Conservation (phyloP, 2,797 vertebrate genomes). For the Odontamblyopus rebecca region DNA sequence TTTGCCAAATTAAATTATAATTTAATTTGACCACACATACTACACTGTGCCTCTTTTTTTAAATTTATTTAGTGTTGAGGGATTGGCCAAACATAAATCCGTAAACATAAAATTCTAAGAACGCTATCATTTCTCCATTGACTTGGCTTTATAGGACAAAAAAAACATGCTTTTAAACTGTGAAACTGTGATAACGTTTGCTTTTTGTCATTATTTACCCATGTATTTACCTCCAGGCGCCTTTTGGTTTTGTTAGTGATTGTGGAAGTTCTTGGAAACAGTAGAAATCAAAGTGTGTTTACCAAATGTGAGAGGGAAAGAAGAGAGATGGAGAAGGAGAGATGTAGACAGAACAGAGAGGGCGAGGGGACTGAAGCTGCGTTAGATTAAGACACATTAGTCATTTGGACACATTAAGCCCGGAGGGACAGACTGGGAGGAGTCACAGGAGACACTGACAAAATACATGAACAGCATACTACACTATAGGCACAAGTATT, state of each 20-base stretch:
- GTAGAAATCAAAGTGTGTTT: conserved; percentile 21
- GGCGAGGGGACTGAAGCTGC: not conserved
- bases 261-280: conserved; percentile 16
- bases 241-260: conserved; percentile 9
- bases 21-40: not conserved
- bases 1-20: not conserved
- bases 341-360: too few relatives aligned
- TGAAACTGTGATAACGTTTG: not conserved
- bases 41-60: not conserved
- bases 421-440: conserved; percentile 21
- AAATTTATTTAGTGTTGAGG: not conserved
- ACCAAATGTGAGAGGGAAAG: conserved; percentile 19
- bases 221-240: conserved; percentile 11
- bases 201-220: conserved; percentile 6
- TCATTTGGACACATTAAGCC: conserved; percentile 46
- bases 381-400: conserved; percentile 40
- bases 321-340: not conserved
- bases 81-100: not conserved
- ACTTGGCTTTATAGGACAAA: not conserved
- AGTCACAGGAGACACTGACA: conserved; percentile 11
- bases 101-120: not conserved
- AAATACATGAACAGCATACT: conserved; percentile 7
- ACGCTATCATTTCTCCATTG: not conserved
- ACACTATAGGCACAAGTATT: conserved; percentile 1
- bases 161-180: not conserved